These are phyloP conservation scores for Perognathus longimembris DNA, from an alignment of 2,113 vertebrate species.

Conservation along the genomic window DNA sequence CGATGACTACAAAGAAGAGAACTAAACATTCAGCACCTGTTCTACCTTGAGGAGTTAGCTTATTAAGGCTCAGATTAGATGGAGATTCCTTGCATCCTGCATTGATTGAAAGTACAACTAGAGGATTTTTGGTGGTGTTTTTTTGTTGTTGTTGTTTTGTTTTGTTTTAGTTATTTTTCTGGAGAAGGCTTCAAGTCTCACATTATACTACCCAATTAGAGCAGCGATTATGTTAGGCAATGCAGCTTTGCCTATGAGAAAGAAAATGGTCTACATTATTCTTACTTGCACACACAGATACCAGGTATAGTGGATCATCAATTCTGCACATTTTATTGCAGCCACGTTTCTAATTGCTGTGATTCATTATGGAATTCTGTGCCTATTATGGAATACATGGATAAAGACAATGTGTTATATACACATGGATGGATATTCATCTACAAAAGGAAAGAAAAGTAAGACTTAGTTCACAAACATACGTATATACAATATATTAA, in stretches of 20 bases:
- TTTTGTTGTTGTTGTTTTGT: no score
- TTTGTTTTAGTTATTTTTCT: no score
- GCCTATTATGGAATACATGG: no score
- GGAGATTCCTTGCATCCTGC: no score
- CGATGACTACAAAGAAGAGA: not conserved
- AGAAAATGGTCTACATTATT: no score
- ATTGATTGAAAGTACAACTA: no score
- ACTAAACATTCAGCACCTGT: not conserved
- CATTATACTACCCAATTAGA: not conserved
- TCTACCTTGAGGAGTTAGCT: not conserved
- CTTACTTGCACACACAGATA: not conserved
- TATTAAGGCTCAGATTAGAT: no score
- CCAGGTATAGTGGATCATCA: no score
- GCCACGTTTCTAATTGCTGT: not conserved
- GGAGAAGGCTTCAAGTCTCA: not conserved
- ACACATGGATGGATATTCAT: not conserved
- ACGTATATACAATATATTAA: not conserved
- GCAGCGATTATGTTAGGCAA: not conserved
- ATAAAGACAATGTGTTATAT: not conserved
- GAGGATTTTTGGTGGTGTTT: no score
- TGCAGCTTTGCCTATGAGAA: not conserved
- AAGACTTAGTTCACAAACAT: no score
- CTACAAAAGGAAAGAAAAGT: not conserved
- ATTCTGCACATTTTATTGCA: not conserved
- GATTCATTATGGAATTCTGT: not conserved